A percentile compares a stretch with the other conserved stretches of the same genome.
Evolutionary conservation across 2,888 invertebrate genomes (phyloP).

Genomic region (Desoria tigrina): DNA sequence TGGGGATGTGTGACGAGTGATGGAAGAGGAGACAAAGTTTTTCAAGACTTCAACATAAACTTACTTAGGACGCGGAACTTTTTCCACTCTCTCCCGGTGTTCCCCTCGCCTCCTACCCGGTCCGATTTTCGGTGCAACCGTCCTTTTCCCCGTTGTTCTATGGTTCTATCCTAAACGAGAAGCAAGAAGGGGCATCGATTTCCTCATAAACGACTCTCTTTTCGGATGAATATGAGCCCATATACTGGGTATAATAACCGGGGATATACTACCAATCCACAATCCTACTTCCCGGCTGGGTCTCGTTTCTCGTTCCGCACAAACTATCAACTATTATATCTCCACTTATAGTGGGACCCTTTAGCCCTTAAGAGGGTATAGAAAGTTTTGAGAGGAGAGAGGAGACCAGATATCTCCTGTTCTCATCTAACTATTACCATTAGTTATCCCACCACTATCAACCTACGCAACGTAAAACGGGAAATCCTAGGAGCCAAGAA

Average conservation of each 20-base stretch:
- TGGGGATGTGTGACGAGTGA: constrained; percentile 28
- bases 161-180: background rate
- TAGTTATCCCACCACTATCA: background rate
- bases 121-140: background rate
- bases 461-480: too few species aligned
- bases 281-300: background rate
- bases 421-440: constrained; percentile 9
- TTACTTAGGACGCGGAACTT: constrained; percentile 18
- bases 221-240: constrained; percentile 22
- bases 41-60: constrained; percentile 20
- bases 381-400: background rate
- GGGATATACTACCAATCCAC: background rate
- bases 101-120: background rate
- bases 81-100: constrained; percentile 5
- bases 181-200: constrained; percentile 39
- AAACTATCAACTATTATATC: too few species aligned
- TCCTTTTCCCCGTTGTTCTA: background rate
- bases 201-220: constrained; percentile 41
- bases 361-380: background rate
- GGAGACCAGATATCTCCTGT: background rate
- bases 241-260: background rate
- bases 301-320: too few species aligned
- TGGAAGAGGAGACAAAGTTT: constrained; percentile 22
- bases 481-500: too few species aligned
- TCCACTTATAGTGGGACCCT: constrained; percentile 7